Evolutionary conservation across 2,113 vertebrate genomes (phyloP), one percentile per base, ranked within the genome.

Genomic region (Dasyornis broadbenti): DNA sequence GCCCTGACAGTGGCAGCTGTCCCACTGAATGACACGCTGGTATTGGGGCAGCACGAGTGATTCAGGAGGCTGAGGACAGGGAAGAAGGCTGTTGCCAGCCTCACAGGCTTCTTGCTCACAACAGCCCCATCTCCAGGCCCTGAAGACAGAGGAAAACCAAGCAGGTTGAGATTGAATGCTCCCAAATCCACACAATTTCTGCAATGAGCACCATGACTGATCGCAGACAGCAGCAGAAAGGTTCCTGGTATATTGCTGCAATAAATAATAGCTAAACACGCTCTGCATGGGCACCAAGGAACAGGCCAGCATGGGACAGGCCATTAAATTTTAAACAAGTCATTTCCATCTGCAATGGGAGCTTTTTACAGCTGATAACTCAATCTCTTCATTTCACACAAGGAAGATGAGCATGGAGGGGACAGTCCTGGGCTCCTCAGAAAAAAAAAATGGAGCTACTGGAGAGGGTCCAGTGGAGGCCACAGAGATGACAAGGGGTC

Each of bases 31-130:
- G 96, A 95, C 96, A 99, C 64, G 1, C 98, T 99, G 94, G 97
- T 99, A 95, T 99, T 99, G 87, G 99, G 99, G 49, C 97, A 94
- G 92, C 99, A 99, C 4, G 99, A 99, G 91, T 99, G 99, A 97
- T 99, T 99, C 88, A 99, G 97, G 49, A 99, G 98, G 94, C 99
- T 99, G 57, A 99, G 92, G 4, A 98, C 97, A 18, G 99, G 98
- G 93, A 99, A 99, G 52, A 99, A 39, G 8, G 98, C 99, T 3
- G 99, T 99, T 11, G 99, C 99, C 57, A 99, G 94, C 73, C 98
- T 98, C 4, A 98, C 88, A 92, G 99, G 98, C 63, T 94, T 95
- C 69, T 95, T 98, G 54, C 97, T 93, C 52, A 98, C 97, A 79
- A 99, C 96, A 8, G 81, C 81, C 27, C 94, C 95, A 71, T 90